Evolutionary conservation across 2,797 vertebrate genomes (phyloP).

Genomic region (Pseudotriccus pelzelni): DNA sequence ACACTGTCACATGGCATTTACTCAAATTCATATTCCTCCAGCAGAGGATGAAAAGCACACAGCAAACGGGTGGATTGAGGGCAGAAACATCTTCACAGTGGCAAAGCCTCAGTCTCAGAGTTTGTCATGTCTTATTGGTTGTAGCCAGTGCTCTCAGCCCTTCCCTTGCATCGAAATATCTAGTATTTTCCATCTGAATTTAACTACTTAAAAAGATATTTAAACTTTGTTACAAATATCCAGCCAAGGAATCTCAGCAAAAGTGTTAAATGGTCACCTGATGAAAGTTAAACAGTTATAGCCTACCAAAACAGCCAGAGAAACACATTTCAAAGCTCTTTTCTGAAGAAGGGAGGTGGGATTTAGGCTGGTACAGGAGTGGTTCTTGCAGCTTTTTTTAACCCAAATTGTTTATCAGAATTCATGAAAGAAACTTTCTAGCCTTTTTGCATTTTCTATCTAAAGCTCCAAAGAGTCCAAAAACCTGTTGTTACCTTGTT

Average conservation of each 20-base stretch:
- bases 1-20: slow-evolving; percentile 51
- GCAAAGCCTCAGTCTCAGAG: neutral
- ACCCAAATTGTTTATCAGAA: neutral
- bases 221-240: neutral
- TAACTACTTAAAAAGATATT: neutral
- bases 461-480: neutral
- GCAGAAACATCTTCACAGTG: neutral
- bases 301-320: neutral
- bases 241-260: neutral
- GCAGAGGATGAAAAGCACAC: neutral
- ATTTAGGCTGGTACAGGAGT: neutral
- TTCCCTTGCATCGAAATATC: neutral
- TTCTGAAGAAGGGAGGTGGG: neutral
- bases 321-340: neutral
- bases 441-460: neutral
- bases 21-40: slow-evolving; percentile 47
- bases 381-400: neutral
- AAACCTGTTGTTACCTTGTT: neutral
- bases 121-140: neutral
- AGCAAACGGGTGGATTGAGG: neutral
- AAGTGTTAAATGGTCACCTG: neutral
- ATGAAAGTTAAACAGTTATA: neutral
- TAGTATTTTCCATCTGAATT: neutral
- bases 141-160: neutral
- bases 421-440: neutral